Evolutionary conservation across 2,888 invertebrate genomes (phyloP), one percentile per base, ranked within the genome.

Genomic region (Metallyticus violacea): DNA sequence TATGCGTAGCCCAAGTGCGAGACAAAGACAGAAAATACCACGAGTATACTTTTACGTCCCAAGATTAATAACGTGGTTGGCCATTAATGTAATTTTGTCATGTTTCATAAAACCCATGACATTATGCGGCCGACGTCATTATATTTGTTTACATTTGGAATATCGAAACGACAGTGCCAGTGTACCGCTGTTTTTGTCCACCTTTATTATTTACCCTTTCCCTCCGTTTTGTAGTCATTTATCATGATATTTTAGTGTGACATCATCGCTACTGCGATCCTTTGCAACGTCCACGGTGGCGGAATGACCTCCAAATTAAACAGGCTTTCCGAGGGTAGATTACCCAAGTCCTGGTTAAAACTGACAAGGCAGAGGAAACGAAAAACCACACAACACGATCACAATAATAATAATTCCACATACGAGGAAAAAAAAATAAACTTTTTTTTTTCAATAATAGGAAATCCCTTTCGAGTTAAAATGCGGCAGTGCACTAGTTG

Each of bases 401-500:
- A n/a, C n/a, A n/a, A n/a, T n/a, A 62, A 62, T 62, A 62, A 62
- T 62, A 62, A 62, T 62, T 62, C 40, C 40, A 62, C 40, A 62
- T 62, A 62, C 40, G 40, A 62, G 40, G 40, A 15, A 15, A 62
- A 40, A 62, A 62, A 30, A 9, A n/a, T 15, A n/a, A n/a, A n/a
- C n/a, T n/a, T n/a, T n/a, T n/a, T 83, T 83, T 83, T 83, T 83
- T 83, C 83, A 83, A 83, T 83, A 83, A 77, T 83, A 83, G 83
- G 83, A 83, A 83, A 83, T 83, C 83, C 83, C 83, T 77, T 83
- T 83, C 77, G 83, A 83, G 83, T 83, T 77, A 27, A 83, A 83
- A 83, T 83, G 83, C 83, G 83, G 40, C 40, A 62, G 40, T 62
- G 40, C 22, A 62, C 7, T 77, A 27, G 76, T 76, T 83, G 83